phyloP scores from a whole-genome alignment of 2,797 vertebrate genomes.

The Poeciliopsis gracilis region DNA sequence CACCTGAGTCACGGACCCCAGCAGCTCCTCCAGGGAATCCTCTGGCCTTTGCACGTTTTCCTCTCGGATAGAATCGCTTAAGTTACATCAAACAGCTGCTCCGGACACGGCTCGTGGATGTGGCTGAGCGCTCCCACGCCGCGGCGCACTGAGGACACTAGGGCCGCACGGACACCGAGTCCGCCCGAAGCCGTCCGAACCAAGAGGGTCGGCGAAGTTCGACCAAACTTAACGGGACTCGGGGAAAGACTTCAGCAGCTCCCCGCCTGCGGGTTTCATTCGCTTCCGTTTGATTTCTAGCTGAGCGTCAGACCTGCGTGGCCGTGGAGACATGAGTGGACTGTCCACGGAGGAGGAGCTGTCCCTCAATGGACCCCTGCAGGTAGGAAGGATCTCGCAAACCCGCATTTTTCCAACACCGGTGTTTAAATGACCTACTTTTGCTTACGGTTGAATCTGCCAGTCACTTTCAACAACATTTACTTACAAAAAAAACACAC shows the following conservation, averaged over 20 bases:
- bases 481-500: not conserved
- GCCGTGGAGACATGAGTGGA: constrained; percentile 58
- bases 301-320: constrained; percentile 17
- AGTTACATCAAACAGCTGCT: not conserved
- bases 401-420: no score
- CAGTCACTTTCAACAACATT: not conserved
- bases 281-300: not conserved
- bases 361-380: constrained; percentile 47
- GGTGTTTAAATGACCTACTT: not conserved
- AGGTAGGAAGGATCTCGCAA: constrained; percentile 57
- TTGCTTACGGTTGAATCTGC: not conserved
- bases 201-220: constrained; percentile 41
- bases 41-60: not conserved
- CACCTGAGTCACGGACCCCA: not conserved
- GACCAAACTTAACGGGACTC: not conserved
- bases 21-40: not conserved
- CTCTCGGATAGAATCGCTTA: not conserved
- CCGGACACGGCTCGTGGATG: not conserved
- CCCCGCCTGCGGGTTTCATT: not conserved
- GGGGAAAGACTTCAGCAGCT: constrained; percentile 10
- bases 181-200: not conserved
- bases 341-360: constrained; percentile 19
- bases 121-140: not conserved
- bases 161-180: constrained; percentile 48
- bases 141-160: not conserved